Evolutionary conservation across 2,797 vertebrate genomes (phyloP), one percentile per base, ranked within the genome.

Genomic region (Micromesistius poutassou): DNA sequence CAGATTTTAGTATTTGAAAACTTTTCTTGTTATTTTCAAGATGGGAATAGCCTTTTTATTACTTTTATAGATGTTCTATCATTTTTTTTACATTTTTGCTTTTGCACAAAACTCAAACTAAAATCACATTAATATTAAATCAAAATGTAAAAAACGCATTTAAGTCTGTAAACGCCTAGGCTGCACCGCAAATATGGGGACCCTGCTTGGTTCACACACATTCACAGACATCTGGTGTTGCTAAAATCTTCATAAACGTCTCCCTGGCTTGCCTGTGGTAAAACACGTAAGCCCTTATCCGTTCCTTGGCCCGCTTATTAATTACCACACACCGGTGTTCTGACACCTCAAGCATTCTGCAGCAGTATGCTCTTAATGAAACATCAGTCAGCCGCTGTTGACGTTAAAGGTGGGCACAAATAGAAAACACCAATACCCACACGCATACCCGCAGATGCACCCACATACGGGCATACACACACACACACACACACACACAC

Each of bases 321-420:
- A 89, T 77, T 84, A 77, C 78, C 83, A 80, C 22, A 72, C 79
- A 79, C 87, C 89, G 79, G 83, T 79, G 84, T 84, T 88, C 76
- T 85, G 85, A 91, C 86, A 90, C 90, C 87, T 85, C 86, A 89
- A 90, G 91, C 91, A 91, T 92, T 89, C 88, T 91, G 85, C 77
- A 38, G 85, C 82, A 87, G 91, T 84, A 88, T 0, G 25, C 75
- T 85, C 81, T 85, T 90, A 88, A 84, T 88, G 79, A 77, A 84
- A 83, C 88, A 90, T 88, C 82, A 88, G 74, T 81, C 40, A 74
- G 84, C 74, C 66, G 62, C 66, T 81, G 78, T 77, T 76, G 82
- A 86, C 90, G 91, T 90, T 68, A 50, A 25, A n/a, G 6, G 5
- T 62, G 55, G 55, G 87, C 79, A 50, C 40, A 70, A 22, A 46